Conservation (phyloP, 2,797 vertebrate genomes). For the Rhodeus uyekii region DNA sequence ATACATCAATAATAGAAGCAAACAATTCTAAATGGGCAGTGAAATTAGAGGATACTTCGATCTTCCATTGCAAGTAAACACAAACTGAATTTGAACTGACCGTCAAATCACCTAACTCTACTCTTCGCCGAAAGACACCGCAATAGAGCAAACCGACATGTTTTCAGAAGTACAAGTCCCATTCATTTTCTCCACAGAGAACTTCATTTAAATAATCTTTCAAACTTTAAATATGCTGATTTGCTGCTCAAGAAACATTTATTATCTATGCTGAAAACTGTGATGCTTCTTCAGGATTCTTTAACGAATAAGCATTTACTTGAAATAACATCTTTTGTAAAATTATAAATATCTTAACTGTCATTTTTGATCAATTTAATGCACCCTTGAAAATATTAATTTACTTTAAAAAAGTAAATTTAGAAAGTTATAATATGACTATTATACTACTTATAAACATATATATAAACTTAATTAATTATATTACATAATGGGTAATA, state of each 20-base stretch:
- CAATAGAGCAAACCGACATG: slow-evolving; percentile 7
- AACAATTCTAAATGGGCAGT: background rate
- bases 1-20: slow-evolving; percentile 21
- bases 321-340: background rate
- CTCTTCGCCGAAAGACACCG: slow-evolving; percentile 9
- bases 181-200: slow-evolving; percentile 31
- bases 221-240: background rate
- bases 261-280: background rate
- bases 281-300: background rate
- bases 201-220: background rate
- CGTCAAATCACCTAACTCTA: slow-evolving; percentile 1
- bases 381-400: background rate
- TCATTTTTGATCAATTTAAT: background rate
- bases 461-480: too few relatives aligned
- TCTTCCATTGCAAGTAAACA: slow-evolving; percentile 9
- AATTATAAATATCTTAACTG: background rate
- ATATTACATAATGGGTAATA: too few relatives aligned
- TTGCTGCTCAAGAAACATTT: background rate
- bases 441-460: too few relatives aligned
- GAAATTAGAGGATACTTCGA: slow-evolving; percentile 12
- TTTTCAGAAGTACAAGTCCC: slow-evolving; percentile 4
- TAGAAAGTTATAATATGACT: too few relatives aligned
- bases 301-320: background rate
- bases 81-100: slow-evolving; percentile 25
- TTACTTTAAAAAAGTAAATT: too few relatives aligned